Conservation (phyloP, 2,113 vertebrate species). For the Dromiciops gliroides region DNA sequence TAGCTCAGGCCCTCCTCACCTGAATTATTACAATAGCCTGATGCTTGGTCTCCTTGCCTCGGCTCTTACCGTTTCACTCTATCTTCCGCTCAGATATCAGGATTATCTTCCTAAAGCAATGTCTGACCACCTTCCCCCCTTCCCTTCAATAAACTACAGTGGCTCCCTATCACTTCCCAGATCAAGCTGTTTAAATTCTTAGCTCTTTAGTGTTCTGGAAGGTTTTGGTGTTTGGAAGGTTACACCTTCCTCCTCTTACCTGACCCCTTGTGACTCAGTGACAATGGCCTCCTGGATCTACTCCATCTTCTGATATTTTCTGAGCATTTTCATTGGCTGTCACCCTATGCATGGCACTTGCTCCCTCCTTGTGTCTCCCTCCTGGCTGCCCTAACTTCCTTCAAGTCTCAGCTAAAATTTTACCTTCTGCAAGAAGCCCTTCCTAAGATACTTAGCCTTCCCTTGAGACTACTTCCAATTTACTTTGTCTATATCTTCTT, state of each 20-base stretch:
- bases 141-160: background rate
- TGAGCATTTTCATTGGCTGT: background rate
- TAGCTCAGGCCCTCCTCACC: background rate
- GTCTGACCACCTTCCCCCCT: background rate
- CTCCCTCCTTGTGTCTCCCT: background rate
- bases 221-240: too few relatives aligned
- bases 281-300: background rate
- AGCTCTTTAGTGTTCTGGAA: background rate
- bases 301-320: background rate
- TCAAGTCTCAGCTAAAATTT: background rate
- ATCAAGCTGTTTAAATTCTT: background rate
- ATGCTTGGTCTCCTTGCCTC: background rate
- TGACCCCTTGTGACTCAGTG: background rate
- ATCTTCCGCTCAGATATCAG: background rate
- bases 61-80: background rate
- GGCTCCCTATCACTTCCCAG: background rate
- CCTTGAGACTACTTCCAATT: background rate
- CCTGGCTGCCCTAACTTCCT: background rate
- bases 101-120: background rate
- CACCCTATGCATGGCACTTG: background rate
- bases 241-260: background rate
- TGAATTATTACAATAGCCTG: background rate
- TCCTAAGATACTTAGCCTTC: background rate
- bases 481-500: background rate
- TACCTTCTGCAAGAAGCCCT: background rate